Evolutionary conservation across 2,888 invertebrate species (phyloP).

Genomic region (Macrosiphum euphorbiae): DNA sequence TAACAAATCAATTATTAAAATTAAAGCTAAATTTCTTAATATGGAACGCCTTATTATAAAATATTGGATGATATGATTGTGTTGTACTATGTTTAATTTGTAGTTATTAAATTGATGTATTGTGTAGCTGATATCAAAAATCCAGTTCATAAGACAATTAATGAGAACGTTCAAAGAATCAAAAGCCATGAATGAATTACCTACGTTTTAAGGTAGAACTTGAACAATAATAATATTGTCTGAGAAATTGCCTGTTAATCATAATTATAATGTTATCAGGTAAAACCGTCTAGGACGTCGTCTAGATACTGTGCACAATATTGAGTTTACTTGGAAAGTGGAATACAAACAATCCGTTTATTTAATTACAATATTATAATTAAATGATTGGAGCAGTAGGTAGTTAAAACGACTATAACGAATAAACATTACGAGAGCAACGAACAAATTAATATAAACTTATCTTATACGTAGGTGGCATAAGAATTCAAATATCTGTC

Average conservation of each 20-base stretch:
- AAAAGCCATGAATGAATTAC: background rate
- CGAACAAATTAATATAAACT: background rate
- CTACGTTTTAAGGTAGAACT: background rate
- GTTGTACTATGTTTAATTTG: background rate
- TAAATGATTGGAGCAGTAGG: background rate
- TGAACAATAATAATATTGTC: background rate
- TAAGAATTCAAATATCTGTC: background rate
- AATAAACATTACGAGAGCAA: background rate
- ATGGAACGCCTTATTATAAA: background rate
- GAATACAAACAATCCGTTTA: background rate
- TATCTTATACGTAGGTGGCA: background rate
- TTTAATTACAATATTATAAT: background rate
- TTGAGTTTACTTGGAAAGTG: background rate
- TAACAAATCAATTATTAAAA: background rate
- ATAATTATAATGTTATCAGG: background rate
- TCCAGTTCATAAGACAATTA: background rate
- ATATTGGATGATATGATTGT: background rate
- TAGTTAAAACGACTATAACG: background rate
- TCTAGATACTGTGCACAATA: background rate
- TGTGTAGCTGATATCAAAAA: background rate
- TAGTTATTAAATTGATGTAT: background rate
- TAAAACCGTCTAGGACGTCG: background rate
- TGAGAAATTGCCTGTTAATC: background rate
- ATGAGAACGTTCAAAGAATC: background rate
- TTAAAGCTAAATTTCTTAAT: background rate